These are phyloP conservation scores for Pterostichus madidus DNA, from an alignment of 2,888 invertebrate genomes.

Conservation along the genomic window DNA sequence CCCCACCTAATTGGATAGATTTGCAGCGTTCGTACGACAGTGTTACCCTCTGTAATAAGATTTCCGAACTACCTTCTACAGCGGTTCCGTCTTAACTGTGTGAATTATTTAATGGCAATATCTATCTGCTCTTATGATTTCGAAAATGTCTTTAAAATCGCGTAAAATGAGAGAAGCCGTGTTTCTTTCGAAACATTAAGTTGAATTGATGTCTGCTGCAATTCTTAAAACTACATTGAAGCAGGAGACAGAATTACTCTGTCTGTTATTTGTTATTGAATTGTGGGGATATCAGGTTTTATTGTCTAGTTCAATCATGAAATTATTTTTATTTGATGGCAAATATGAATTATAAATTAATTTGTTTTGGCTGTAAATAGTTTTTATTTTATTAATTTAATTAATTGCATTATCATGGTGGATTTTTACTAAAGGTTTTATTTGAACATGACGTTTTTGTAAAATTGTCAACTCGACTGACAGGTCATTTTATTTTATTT, in stretches of 20 bases:
- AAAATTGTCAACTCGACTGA: slow-evolving; percentile 16
- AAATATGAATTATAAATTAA: slow-evolving; percentile 20
- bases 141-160: slow-evolving; percentile 52
- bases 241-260: background rate
- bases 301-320: background rate
- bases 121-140: slow-evolving; percentile 58
- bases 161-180: slow-evolving; percentile 11
- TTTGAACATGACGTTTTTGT: slow-evolving; percentile 14
- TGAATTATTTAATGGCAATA: slow-evolving; percentile 64
- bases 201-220: slow-evolving; percentile 32
- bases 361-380: background rate
- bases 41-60: slow-evolving; percentile 55
- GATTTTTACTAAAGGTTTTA: background rate
- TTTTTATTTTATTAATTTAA: slow-evolving; percentile 29
- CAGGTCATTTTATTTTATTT: slow-evolving; percentile 27
- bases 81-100: slow-evolving; percentile 46
- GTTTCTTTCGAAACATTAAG: slow-evolving; percentile 56
- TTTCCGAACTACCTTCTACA: slow-evolving; percentile 40
- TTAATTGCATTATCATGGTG: background rate
- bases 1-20: slow-evolving; percentile 61
- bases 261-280: slow-evolving; percentile 15
- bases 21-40: slow-evolving; percentile 50
- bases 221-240: background rate
- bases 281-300: background rate
- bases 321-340: slow-evolving; percentile 1